A percentile compares a stretch with the other conserved stretches of the same genome.
phyloP scores from a whole-genome alignment of 2,113 vertebrate species.

The Choloepus hoffmanni region DNA sequence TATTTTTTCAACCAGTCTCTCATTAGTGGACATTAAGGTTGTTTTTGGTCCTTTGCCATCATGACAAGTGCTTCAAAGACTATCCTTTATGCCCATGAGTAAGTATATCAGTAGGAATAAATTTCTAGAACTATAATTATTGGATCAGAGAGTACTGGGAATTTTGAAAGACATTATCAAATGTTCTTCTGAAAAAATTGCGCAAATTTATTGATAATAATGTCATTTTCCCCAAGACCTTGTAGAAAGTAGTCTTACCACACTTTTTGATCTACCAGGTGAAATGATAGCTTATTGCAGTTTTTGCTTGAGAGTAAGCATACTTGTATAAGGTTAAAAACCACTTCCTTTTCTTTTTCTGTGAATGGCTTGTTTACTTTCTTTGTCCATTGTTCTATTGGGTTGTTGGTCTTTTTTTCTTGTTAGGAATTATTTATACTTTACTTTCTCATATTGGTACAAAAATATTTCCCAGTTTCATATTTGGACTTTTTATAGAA shows the following conservation, averaged over 20 bases:
- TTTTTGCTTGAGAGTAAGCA: background rate
- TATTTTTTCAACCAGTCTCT: background rate
- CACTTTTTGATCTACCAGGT: background rate
- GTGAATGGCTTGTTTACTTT: background rate
- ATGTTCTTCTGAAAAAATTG: background rate
- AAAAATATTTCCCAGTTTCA: background rate
- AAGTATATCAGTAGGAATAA: background rate
- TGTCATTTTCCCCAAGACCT: background rate
- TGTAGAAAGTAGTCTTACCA: background rate
- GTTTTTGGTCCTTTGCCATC: background rate
- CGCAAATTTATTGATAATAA: background rate
- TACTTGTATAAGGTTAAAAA: background rate
- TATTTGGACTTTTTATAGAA: background rate
- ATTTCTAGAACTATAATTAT: background rate
- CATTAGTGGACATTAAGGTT: background rate
- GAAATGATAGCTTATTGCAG: background rate
- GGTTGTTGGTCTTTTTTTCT: background rate
- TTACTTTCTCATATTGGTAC: background rate
- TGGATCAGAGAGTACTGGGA: background rate
- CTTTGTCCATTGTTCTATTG: background rate
- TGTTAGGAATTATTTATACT: background rate
- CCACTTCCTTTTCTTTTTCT: background rate
- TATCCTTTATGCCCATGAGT: background rate
- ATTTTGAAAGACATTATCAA: conserved; percentile 24
- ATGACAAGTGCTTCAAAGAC: background rate